Base-by-base conservation (phyloP, 2,113 vertebrate species). In the Scolopax mira region DNA sequence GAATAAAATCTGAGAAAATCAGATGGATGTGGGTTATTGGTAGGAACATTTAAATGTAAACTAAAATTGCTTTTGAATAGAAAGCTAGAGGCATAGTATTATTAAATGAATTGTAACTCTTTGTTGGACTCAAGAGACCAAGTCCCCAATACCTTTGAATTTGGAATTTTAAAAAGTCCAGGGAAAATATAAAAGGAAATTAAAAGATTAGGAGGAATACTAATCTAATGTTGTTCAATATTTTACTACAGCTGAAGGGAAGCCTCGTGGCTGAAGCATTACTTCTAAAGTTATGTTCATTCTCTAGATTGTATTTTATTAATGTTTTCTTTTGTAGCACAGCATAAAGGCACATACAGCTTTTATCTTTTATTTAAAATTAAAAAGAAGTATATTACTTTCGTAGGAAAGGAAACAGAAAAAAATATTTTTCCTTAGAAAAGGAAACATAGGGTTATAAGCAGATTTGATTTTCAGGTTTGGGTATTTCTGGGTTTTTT, bases 301-400 rank as follows among this genome's bases (percentile, higher is more conserved):
- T 37, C 91, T 86, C 42, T 78, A 71, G 21, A 70, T 7, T 42
- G 9, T 35, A 64, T 55, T 80, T 95, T 94, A 66, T 79, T 82
- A 88, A 58, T 85, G 25, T 74, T 89, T 85, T 85, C 16, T 66
- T 95, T 80, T 94, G 39, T 73, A 67, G 4, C 24, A 72, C 5
- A 54, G 14, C 77, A 21, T 77, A 49, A 92, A 82, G 51, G 49
- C 30, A 48, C 21, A 73, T 39, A 46, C 39, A 65, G 7, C 28
- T 77, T 94, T 89, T 82, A 72, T 85, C 15, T 84, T 86, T 71
- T 65, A 58, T 95, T 89, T 85, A 42, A 87, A 94, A 91, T 82
- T 93, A 74, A 78, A 86, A 42, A 90, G 18, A 7, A 61, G 3
- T 42, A n/a, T 60, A 51, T 60, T 85, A 39, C 11, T 87, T 78